Conservation (phyloP, 2,888 invertebrate species). For the Melinopterus prodromus region DNA sequence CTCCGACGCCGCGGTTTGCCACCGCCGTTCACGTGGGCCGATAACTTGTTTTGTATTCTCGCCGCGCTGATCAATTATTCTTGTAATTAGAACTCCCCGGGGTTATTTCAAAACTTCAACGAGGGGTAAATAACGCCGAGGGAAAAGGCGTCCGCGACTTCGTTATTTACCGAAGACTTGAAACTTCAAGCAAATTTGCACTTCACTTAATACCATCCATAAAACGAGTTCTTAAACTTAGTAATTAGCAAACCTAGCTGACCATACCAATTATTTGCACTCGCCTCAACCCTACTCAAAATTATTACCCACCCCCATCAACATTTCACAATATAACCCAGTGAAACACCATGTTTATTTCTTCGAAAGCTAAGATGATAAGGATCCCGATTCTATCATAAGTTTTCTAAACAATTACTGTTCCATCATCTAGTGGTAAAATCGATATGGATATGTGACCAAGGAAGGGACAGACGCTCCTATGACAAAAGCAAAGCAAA, state of each 20-base stretch:
- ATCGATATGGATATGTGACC: neutral
- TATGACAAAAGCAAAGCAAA: neutral
- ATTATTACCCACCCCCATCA: neutral
- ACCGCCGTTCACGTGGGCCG: neutral
- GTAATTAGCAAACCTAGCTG: neutral
- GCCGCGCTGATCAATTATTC: conserved; percentile 20
- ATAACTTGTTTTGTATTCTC: neutral
- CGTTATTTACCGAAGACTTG: neutral
- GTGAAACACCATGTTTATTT: no score
- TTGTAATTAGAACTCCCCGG: conserved; percentile 20
- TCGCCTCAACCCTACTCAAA: neutral
- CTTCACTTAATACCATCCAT: neutral
- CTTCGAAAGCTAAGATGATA: no score
- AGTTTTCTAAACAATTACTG: neutral
- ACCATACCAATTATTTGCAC: neutral
- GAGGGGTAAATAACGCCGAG: neutral
- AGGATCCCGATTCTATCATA: neutral
- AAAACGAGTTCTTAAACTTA: conserved; percentile 4
- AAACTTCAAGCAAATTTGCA: neutral
- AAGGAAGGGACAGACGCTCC: neutral
- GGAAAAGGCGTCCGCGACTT: neutral
- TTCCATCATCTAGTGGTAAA: neutral
- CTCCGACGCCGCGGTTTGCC: neutral
- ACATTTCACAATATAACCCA: neutral
- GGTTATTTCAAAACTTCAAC: conserved; percentile 18